Base-by-base conservation (phyloP, 2,113 vertebrate species). In the Lycocorax pyrrhopterus region DNA sequence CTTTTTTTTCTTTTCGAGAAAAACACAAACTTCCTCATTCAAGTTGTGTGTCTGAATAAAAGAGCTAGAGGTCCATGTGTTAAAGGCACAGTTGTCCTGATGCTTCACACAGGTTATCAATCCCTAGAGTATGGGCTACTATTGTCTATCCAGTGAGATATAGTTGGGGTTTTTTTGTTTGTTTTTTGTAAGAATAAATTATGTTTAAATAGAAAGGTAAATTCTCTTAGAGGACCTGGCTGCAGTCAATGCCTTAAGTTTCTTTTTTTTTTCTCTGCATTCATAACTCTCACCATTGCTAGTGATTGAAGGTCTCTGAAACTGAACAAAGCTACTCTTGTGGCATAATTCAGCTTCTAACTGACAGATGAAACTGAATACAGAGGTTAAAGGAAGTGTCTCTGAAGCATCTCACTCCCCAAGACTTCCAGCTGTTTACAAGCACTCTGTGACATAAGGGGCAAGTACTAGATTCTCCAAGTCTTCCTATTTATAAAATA, bases 1-100 rank as follows among this genome's bases (percentile, higher is more conserved):
- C 14, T 51, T 76, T 94, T 97, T 96, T 93, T 39, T 97, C 96
- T 93, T 79, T 58, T 85, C 52, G 41, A 96, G 84, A 95, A 95
- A 97, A 86, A 11, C 27, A 77, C 7, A 64, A 93, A 89, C 73
- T 91, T 93, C 72, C 30, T 92, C 67, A 90, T 97, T 97, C 93
- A 97, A 97, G 84, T 51, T 69, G 15, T 76, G 69, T 90, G 52
- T 59, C 53, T 97, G 80, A 96, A 95, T 33, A 39, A 55, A 96
- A 91, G 79, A 94, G 66, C 39, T 89, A 96, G 85, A 97, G 79
- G 76, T 94, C 84, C 56, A 94, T 92, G 69, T 84, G 84, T 93
- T 96, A 95, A 96, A 97, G 91, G 74, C 30, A 53, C 67, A 95
- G 73, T 95, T 97, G 92, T 88, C 93, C 90, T 96, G 86, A 94